Conservation (phyloP, 1,140 invertebrate genomes). For the Bombus impatiens region DNA sequence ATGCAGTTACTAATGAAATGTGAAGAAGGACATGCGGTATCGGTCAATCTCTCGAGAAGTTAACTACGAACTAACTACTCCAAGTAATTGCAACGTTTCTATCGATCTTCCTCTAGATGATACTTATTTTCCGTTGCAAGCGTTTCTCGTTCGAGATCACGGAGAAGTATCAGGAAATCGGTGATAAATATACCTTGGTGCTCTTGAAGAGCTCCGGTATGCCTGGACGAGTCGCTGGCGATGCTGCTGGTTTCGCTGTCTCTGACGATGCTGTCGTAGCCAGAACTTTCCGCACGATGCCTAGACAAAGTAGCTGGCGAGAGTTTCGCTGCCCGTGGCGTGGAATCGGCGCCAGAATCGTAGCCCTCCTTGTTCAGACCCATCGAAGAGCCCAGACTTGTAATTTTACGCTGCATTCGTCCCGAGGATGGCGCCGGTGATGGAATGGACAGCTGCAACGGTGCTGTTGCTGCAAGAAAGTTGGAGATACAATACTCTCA, state of each 20-base stretch:
- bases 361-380: conserved; percentile 87
- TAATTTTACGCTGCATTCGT: conserved; percentile 82
- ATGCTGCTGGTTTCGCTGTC: conserved; percentile 93
- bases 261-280: conserved; percentile 93
- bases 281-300: conserved; percentile 89
- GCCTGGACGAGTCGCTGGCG: conserved; percentile 88
- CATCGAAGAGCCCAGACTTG: conserved; percentile 84
- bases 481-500: no score
- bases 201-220: conserved; percentile 86
- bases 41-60: no score
- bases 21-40: not conserved
- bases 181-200: conserved; percentile 76
- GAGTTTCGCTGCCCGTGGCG: conserved; percentile 89
- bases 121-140: not conserved
- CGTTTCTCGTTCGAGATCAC: not conserved
- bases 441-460: conserved; percentile 81
- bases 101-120: not conserved
- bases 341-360: conserved; percentile 91
- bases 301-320: conserved; percentile 88
- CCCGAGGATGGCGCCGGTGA: conserved; percentile 82
- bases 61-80: no score
- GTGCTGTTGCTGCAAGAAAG: conserved; percentile 64
- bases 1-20: not conserved
- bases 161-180: not conserved
- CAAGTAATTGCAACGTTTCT: not conserved